Conservation (phyloP, 1,140 invertebrate genomes). For the Heliconius hermathena region DNA sequence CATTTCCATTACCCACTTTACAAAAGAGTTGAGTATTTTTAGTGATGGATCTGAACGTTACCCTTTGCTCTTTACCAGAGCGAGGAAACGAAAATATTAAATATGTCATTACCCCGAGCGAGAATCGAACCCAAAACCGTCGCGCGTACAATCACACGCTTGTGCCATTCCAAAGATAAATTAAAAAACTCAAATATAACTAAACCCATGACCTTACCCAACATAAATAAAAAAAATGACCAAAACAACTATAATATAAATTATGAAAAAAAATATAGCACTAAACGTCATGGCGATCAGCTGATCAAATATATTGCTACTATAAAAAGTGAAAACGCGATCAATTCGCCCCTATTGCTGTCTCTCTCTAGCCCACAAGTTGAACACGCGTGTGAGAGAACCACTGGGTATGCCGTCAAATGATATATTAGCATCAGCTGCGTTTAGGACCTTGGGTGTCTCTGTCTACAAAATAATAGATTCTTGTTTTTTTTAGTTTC, state of each 20-base stretch:
- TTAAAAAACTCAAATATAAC: not conserved
- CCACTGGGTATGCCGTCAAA: conserved; percentile 56
- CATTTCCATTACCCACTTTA: too few species aligned
- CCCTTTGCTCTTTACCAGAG: too few species aligned
- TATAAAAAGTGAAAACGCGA: conserved; percentile 82
- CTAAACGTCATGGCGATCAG: conserved; percentile 80
- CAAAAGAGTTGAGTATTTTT: too few species aligned
- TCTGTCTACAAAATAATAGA: conserved; percentile 72
- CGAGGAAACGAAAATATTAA: too few species aligned
- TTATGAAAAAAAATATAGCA: conserved; percentile 76
- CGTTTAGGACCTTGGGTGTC: conserved; percentile 80
- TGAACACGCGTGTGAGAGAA: conserved; percentile 43
- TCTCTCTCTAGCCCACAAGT: conserved; percentile 51
- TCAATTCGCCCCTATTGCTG: conserved; percentile 63
- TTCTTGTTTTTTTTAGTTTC: too few species aligned
- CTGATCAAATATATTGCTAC: conserved; percentile 82
- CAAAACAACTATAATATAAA: conserved; percentile 75
- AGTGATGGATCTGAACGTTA: too few species aligned
- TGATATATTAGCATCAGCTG: conserved; percentile 82
- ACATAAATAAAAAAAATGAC: conserved; percentile 66
- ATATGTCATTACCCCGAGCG: too few species aligned
- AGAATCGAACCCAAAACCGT: too few species aligned
- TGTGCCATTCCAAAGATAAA: not conserved
- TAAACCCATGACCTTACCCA: conserved; percentile 69
- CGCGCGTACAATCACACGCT: too few species aligned